These are phyloP conservation scores for Saccopteryx leptura DNA, from an alignment of 2,113 vertebrate species.

Conservation along the genomic window DNA sequence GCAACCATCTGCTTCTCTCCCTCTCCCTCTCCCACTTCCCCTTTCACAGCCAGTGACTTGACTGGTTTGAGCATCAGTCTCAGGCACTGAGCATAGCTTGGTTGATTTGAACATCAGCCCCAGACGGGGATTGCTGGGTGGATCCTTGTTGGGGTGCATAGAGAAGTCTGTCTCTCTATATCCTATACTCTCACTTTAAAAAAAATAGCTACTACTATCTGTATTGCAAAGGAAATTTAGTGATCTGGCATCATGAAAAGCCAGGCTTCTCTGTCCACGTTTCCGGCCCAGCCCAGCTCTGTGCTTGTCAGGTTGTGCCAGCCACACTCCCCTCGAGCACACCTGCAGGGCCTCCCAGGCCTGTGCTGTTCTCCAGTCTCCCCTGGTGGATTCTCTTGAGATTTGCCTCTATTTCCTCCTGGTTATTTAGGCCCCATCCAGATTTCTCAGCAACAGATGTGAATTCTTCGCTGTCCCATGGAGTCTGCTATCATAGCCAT, in stretches of 20 bases:
- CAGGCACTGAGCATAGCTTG: too few species aligned
- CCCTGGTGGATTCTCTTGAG: background rate
- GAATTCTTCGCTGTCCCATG: background rate
- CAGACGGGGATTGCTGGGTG: too few species aligned
- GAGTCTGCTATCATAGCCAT: background rate
- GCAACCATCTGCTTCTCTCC: too few species aligned
- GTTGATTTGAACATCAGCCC: too few species aligned
- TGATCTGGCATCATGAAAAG: background rate
- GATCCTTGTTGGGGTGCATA: too few species aligned
- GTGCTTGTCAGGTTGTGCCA: rapidly evolving
- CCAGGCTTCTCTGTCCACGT: background rate
- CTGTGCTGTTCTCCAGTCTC: background rate
- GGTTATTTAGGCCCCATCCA: background rate
- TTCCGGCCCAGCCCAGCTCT: rapidly evolving
- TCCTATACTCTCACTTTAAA: too few species aligned
- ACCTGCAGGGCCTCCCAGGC: too few species aligned
- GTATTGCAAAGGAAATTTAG: background rate
- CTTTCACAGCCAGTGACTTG: too few species aligned
- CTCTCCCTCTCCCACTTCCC: too few species aligned
- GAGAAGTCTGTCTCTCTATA: too few species aligned
- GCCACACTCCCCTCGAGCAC: background rate
- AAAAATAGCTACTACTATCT: background rate
- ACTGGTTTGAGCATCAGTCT: too few species aligned
- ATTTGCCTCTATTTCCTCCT: background rate
- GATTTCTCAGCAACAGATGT: background rate